Conservation (phyloP, 2,113 vertebrate species). For the Lophura nycthemera region DNA sequence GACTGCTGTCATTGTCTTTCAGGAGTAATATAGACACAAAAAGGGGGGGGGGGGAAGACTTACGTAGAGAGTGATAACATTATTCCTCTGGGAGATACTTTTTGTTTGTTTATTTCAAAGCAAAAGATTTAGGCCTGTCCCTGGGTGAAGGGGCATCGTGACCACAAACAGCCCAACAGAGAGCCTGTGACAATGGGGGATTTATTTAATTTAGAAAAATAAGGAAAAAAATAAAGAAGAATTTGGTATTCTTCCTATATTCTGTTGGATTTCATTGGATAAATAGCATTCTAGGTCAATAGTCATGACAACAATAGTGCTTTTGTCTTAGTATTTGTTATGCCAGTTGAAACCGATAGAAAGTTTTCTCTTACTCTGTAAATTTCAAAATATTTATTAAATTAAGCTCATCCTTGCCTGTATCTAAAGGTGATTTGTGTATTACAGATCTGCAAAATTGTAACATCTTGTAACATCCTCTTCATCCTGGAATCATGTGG, state of each 20-base stretch:
- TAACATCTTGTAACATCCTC: neutral
- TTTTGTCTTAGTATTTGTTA: neutral
- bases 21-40: neutral
- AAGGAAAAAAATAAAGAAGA: neutral
- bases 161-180: neutral
- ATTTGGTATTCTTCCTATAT: neutral
- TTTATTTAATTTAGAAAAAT: constrained; percentile 1
- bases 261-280: neutral
- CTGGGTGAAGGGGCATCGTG: neutral
- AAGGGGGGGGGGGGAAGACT: neutral
- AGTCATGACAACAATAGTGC: neutral
- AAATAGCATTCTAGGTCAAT: neutral
- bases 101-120: constrained; percentile 32
- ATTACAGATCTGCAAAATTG: neutral
- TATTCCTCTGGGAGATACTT: constrained; percentile 18
- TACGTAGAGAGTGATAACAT: neutral
- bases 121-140: neutral
- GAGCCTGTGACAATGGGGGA: neutral
- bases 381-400: neutral
- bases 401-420: neutral
- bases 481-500: neutral
- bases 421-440: neutral
- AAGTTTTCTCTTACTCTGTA: neutral
- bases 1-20: constrained; percentile 45
- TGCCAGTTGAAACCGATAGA: neutral